Percentiles rank a stretch among this genome's conserved stretches.
Evolutionary conservation across 2,113 vertebrate genomes (phyloP).

Genomic region (Calyptommatus sinebrachiatus): DNA sequence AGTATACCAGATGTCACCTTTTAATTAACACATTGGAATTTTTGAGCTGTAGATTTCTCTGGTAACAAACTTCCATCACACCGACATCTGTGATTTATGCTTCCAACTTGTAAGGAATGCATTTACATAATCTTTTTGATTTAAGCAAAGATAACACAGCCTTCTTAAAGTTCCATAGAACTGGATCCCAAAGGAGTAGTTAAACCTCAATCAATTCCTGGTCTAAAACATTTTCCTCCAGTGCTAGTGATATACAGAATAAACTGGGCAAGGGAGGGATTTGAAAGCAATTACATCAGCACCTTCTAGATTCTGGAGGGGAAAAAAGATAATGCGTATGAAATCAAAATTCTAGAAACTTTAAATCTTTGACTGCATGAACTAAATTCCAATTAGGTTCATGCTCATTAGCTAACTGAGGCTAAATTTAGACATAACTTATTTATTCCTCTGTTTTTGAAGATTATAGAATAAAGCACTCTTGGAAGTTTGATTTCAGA

Average conservation of each 20-base stretch:
- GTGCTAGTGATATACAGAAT: slow-evolving; percentile 12
- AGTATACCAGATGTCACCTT: slow-evolving; percentile 77
- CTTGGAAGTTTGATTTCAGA: too few relatives aligned
- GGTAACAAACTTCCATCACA: slow-evolving; percentile 76
- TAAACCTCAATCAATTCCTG: slow-evolving; percentile 64
- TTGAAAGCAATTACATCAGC: neutral
- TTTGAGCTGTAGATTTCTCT: slow-evolving; percentile 73
- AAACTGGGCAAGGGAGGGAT: neutral
- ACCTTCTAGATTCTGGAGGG: neutral
- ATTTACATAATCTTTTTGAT: slow-evolving; percentile 79
- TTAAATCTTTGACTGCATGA: neutral
- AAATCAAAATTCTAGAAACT: slow-evolving; percentile 5
- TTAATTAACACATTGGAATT: slow-evolving; percentile 77
- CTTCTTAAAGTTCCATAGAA: slow-evolving; percentile 60
- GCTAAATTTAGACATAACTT: too few relatives aligned
- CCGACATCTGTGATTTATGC: slow-evolving; percentile 79
- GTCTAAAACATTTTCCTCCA: slow-evolving; percentile 50
- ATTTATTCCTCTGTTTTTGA: too few relatives aligned
- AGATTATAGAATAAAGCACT: too few relatives aligned
- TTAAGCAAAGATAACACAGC: slow-evolving; percentile 67
- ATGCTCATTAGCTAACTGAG: neutral
- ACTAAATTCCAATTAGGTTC: neutral
- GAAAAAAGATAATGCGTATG: rapidly evolving
- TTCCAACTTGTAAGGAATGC: slow-evolving; percentile 72
- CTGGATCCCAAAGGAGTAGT: slow-evolving; percentile 51